Conservation (phyloP, 2,888 invertebrate species). For the Auanema sp. region DNA sequence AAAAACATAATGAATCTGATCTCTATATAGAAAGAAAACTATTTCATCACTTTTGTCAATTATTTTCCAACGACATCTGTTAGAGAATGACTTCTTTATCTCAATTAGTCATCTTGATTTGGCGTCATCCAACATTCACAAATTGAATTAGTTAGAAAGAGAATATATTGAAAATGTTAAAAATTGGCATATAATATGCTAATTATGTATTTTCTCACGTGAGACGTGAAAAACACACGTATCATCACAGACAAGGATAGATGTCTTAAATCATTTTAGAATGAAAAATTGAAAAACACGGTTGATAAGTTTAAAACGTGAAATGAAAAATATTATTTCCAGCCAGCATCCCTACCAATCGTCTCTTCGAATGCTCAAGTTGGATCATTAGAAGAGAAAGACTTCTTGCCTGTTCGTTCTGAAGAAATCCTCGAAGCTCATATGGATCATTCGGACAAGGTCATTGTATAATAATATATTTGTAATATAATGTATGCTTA, state of each 20-base stretch:
- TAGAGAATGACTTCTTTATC: slow-evolving; percentile 5
- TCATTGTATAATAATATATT: not conserved
- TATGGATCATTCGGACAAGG: slow-evolving; percentile 14
- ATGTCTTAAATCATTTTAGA: no score
- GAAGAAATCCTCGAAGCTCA: slow-evolving; percentile 23
- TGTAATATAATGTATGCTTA: not conserved
- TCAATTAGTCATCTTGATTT: not conserved
- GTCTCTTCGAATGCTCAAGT: slow-evolving; percentile 24
- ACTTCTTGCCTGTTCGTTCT: slow-evolving; percentile 36
- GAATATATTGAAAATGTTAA: not conserved
- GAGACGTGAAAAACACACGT: no score
- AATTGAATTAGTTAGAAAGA: not conserved
- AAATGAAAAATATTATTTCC: not conserved
- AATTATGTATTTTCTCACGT: no score
- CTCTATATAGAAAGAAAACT: no score
- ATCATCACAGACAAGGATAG: no score
- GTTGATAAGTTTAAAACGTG: not conserved
- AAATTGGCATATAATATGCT: not conserved
- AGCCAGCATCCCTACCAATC: slow-evolving; percentile 8
- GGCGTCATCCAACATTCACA: not conserved
- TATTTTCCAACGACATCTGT: not conserved
- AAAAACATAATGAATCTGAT: no score
- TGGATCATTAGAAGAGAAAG: slow-evolving; percentile 20
- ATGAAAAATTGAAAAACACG: not conserved
- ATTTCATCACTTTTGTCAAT: no score